A percentile compares a stretch with the other conserved stretches of the same genome.
These are phyloP conservation scores for Cavia porcellus DNA, from an alignment of 2,113 vertebrate species.

Conservation along the genomic window DNA sequence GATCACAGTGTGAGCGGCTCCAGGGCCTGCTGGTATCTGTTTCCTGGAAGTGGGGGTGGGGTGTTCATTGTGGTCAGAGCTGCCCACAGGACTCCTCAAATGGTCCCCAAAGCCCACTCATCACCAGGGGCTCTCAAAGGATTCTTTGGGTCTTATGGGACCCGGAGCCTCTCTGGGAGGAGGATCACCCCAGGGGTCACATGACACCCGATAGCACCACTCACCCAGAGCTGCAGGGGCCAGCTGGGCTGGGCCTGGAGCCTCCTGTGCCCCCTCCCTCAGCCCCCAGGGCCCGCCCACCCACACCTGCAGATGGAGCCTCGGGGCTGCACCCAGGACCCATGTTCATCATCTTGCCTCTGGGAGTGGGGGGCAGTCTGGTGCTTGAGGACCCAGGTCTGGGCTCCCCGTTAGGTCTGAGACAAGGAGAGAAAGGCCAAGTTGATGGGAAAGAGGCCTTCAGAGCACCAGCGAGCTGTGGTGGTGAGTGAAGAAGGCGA, in stretches of 20 bases:
- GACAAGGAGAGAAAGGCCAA: not conserved
- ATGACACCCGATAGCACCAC: accelerated
- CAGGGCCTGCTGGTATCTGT: not conserved
- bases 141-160: accelerated
- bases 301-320: no score
- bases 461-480: accelerated
- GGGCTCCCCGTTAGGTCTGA: accelerated
- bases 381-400: accelerated
- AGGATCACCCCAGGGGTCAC: not conserved
- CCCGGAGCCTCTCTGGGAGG: not conserved
- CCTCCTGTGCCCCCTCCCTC: not conserved
- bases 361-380: not conserved
- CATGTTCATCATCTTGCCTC: not conserved
- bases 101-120: not conserved
- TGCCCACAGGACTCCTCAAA: not conserved
- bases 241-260: not conserved
- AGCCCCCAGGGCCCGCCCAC: accelerated
- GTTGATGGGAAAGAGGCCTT: not conserved
- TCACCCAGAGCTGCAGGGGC: not conserved
- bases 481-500: not conserved
- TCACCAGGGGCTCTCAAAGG: not conserved
- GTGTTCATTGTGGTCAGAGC: not conserved
- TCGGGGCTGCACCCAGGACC: not conserved
- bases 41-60: no score
- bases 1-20: accelerated